phyloP scores from a whole-genome alignment of 2,797 vertebrate species.

The Bovichtus variegatus region DNA sequence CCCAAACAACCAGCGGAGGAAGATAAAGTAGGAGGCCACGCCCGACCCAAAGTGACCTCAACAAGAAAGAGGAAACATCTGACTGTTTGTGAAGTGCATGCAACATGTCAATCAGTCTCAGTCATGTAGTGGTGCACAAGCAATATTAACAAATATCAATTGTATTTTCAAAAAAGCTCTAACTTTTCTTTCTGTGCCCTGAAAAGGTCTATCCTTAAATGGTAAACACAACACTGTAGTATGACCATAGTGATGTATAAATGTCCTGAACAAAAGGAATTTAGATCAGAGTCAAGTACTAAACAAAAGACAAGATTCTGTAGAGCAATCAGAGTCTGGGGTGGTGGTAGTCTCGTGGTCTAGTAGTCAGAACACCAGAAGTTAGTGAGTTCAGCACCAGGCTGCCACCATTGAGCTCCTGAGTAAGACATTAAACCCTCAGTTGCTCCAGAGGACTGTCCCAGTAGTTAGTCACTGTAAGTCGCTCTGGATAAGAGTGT shows the following conservation, averaged over 20 bases:
- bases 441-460: too few relatives aligned
- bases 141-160: too few relatives aligned
- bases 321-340: too few relatives aligned
- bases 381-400: too few relatives aligned
- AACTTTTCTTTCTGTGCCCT: background rate
- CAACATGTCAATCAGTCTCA: too few relatives aligned
- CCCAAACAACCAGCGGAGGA: slow-evolving; percentile 97
- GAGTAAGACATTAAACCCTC: too few relatives aligned
- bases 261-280: background rate
- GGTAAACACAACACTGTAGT: background rate
- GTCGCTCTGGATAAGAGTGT: too few relatives aligned
- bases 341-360: too few relatives aligned
- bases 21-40: slow-evolving; percentile 98
- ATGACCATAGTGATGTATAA: background rate
- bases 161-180: background rate
- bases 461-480: too few relatives aligned
- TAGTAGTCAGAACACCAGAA: too few relatives aligned
- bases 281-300: background rate
- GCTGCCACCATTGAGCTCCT: too few relatives aligned
- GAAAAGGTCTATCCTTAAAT: background rate
- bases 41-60: slow-evolving; percentile 98
- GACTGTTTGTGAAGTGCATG: slow-evolving; percentile 5
- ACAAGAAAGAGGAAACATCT: slow-evolving; percentile 27
- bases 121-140: background rate
- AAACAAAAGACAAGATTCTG: too few relatives aligned